phyloP scores from a whole-genome alignment of 2,888 invertebrate genomes.

The Apamea crenata region DNA sequence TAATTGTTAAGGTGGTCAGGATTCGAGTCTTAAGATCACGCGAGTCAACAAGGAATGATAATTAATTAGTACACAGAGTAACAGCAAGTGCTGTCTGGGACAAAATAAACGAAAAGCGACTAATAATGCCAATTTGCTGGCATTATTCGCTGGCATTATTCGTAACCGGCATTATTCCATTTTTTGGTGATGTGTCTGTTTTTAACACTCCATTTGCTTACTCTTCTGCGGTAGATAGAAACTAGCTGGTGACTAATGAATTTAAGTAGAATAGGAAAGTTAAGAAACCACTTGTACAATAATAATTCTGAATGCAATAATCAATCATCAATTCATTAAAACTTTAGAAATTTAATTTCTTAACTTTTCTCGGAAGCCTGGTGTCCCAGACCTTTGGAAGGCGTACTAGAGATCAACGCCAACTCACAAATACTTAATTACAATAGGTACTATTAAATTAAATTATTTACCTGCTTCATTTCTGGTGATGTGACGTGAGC shows the following conservation, averaged over 20 bases:
- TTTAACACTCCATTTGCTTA: constrained; percentile 6
- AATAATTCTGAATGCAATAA: neutral
- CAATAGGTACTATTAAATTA: neutral
- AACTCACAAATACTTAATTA: neutral
- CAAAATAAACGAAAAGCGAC: neutral
- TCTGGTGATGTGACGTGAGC: constrained; percentile 89
- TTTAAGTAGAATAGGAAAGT: neutral
- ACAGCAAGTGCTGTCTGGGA: neutral
- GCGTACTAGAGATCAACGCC: neutral
- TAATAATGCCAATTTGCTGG: neutral
- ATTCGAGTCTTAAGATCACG: neutral
- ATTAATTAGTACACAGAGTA: neutral
- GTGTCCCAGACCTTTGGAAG: neutral
- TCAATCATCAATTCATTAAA: constrained; percentile 2
- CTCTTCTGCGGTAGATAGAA: constrained; percentile 13
- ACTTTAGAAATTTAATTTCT: neutral
- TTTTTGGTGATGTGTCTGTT: neutral
- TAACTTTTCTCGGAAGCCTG: neutral
- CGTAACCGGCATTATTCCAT: too few relatives aligned
- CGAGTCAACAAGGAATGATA: neutral
- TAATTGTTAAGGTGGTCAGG: neutral
- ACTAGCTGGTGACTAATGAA: neutral
- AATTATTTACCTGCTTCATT: constrained; percentile 89
- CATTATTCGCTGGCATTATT: too few relatives aligned
- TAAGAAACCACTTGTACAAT: neutral